Conservation (phyloP, 2,888 invertebrate species). For the Nemapogon koenigi region DNA sequence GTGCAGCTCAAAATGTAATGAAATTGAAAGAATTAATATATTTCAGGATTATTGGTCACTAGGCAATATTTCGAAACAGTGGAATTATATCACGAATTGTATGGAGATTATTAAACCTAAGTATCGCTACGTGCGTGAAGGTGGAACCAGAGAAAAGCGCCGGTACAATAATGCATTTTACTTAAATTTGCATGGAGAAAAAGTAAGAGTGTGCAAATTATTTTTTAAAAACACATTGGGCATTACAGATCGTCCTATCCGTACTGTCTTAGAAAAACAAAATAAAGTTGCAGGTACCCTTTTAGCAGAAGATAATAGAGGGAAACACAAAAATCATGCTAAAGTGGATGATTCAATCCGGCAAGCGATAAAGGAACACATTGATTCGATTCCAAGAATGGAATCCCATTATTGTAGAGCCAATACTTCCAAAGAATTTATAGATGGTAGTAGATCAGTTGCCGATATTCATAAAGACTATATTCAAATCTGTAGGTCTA, state of each 20-base stretch:
- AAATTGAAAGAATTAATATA: background rate
- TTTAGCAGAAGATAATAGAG: conserved; percentile 4
- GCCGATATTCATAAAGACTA: conserved; percentile 16
- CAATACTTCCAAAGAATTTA: conserved; percentile 14
- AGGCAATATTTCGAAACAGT: background rate
- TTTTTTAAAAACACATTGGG: conserved; percentile 1
- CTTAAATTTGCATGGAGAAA: background rate
- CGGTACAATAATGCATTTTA: conserved; percentile 1
- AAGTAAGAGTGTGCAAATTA: background rate
- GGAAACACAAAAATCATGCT: background rate
- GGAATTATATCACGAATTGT: background rate
- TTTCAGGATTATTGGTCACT: background rate
- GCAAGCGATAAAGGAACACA: conserved; percentile 7
- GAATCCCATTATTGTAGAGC: conserved; percentile 16
- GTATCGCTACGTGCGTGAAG: conserved; percentile 1
- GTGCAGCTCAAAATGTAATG: background rate
- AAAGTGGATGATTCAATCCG: background rate
- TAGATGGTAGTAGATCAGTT: conserved; percentile 14
- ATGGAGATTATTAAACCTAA: conserved; percentile 2
- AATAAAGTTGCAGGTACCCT: background rate
- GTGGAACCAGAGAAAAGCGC: background rate
- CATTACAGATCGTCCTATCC: conserved; percentile 5
- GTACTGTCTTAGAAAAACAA: conserved; percentile 11
- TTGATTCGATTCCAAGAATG: conserved; percentile 15
- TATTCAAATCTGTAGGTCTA: background rate